phyloP scores from a whole-genome alignment of 92 coral and sea anemone species.

The Epizoanthus ramosus region DNA sequence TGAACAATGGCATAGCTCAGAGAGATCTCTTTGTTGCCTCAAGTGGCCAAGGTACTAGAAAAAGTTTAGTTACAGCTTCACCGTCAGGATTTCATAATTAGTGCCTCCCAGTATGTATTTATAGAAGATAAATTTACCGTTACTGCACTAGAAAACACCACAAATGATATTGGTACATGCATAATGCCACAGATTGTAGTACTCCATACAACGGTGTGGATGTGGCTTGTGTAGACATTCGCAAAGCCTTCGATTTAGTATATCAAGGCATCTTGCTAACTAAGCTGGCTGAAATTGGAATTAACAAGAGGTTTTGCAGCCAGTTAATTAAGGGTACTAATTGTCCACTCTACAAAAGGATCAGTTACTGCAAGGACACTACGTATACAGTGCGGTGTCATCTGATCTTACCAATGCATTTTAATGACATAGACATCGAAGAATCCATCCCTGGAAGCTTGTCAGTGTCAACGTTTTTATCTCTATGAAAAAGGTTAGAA shows the following conservation, averaged over 20 bases:
- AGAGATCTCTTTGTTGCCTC: constrained; percentile 61
- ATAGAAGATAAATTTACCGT: constrained; percentile 46
- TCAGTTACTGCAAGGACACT: no score
- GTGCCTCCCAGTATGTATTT: constrained; percentile 48
- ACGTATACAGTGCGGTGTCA: no score
- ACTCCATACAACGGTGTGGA: constrained; percentile 25
- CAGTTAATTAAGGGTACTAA: no score
- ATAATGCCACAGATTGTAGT: constrained; percentile 20
- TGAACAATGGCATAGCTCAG: constrained; percentile 34
- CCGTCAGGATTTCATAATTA: constrained; percentile 26
- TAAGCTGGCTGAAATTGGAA: constrained; percentile 55
- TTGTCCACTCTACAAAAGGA: no score
- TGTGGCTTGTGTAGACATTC: constrained; percentile 50
- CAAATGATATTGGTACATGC: constrained; percentile 37
- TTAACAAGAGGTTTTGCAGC: no score
- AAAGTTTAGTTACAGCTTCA: constrained; percentile 47
- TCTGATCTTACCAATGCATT: no score
- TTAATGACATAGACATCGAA: no score
- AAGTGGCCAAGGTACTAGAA: constrained; percentile 57
- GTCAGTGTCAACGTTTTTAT: background rate
- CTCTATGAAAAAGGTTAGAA: background rate
- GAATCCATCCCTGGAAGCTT: no score
- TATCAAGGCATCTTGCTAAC: constrained; percentile 45
- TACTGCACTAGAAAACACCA: constrained; percentile 31
- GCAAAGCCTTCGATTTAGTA: constrained; percentile 56